Conservation (phyloP, 2,797 vertebrate genomes). For the Rhinella marina region DNA sequence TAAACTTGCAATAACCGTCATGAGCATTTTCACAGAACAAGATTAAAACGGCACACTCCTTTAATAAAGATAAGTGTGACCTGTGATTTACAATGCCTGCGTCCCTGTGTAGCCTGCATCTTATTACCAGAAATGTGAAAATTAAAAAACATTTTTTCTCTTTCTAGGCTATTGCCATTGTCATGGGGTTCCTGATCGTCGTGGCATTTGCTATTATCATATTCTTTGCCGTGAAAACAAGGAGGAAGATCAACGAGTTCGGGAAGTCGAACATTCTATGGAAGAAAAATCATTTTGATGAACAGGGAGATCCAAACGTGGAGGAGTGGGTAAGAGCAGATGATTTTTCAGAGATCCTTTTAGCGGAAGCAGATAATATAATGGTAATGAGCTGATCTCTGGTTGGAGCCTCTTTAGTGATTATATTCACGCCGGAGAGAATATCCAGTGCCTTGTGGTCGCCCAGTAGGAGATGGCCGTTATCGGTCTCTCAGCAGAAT, state of each 20-base stretch:
- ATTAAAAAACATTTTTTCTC: neutral
- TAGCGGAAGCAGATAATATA: too few species aligned
- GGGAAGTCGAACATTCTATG: constrained; percentile 90
- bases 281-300: constrained; percentile 77
- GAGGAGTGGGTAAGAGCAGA: constrained; percentile 87
- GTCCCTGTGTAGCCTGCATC: neutral
- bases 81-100: neutral
- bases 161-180: constrained; percentile 86
- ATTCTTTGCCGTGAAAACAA: constrained; percentile 87
- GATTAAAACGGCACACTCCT: too few species aligned
- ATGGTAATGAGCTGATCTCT: too few species aligned
- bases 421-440: too few species aligned
- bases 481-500: neutral
- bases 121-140: neutral
- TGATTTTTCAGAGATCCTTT: too few species aligned
- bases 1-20: too few species aligned
- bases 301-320: constrained; percentile 78
- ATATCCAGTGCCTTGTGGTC: neutral
- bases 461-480: neutral
- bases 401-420: too few species aligned
- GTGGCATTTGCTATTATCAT: constrained; percentile 85
- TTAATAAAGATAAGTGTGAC: too few species aligned
- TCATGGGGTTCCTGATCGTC: constrained; percentile 83
- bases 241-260: constrained; percentile 77
- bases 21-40: too few species aligned